phyloP scores from a whole-genome alignment of 1,140 invertebrate species.

The Dreissena polymorpha region DNA sequence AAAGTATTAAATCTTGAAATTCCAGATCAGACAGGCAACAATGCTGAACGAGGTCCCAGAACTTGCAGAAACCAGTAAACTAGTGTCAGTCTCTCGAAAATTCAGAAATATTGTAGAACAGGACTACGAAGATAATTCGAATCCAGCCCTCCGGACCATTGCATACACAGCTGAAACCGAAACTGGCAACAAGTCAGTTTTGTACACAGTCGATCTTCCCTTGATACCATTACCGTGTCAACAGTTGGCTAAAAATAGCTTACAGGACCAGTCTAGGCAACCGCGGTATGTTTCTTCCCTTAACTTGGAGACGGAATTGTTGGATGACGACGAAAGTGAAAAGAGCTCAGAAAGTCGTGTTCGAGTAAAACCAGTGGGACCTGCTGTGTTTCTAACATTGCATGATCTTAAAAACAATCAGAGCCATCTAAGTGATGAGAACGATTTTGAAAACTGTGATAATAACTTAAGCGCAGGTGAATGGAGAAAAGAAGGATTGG shows the following conservation, averaged over 20 bases:
- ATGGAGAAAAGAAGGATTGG: no score
- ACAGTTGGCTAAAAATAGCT: background rate
- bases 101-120: no score
- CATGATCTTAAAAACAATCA: background rate
- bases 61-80: no score
- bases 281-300: slow-evolving; percentile 26
- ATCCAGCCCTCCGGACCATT: slow-evolving; percentile 15
- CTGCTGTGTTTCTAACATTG: background rate
- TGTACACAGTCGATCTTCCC: slow-evolving; percentile 31
- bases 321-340: background rate
- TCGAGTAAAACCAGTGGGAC: background rate
- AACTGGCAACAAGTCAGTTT: slow-evolving; percentile 21
- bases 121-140: slow-evolving; percentile 11
- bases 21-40: no score
- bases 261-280: background rate
- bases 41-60: no score
- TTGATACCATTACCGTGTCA: background rate
- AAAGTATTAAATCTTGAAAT: no score
- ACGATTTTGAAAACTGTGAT: no score
- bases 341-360: background rate
- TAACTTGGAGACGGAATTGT: background rate
- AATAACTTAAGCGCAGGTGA: no score
- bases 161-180: background rate
- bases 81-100: no score
- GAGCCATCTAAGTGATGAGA: no score